phyloP scores from a whole-genome alignment of 1,140 invertebrate genomes.

The Cylas formicarius region DNA sequence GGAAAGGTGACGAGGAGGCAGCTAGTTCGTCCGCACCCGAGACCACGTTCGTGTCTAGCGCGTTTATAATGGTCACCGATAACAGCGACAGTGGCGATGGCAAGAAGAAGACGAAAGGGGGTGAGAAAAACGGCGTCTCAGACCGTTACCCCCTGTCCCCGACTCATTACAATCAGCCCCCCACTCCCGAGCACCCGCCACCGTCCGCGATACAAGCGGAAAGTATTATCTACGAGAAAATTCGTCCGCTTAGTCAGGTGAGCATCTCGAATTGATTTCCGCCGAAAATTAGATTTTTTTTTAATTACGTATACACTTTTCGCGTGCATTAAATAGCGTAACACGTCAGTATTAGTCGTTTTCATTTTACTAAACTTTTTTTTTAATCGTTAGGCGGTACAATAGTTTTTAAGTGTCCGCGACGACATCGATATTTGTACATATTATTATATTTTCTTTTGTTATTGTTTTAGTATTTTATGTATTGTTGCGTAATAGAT shows the following conservation, averaged over 20 bases:
- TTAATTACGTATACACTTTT: too few species aligned
- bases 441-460: too few species aligned
- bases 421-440: too few species aligned
- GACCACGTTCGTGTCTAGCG: slow-evolving; percentile 50
- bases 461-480: too few species aligned
- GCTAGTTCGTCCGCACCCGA: slow-evolving; percentile 39
- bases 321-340: too few species aligned
- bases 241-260: slow-evolving; percentile 83
- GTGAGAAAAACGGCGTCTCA: slow-evolving; percentile 29
- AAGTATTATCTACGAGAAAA: slow-evolving; percentile 81
- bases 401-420: too few species aligned
- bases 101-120: slow-evolving; percentile 22
- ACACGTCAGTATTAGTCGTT: too few species aligned
- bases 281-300: too few species aligned
- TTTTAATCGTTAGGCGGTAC: too few species aligned
- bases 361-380: too few species aligned
- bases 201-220: slow-evolving; percentile 86
- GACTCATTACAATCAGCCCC: slow-evolving; percentile 83
- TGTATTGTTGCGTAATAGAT: too few species aligned
- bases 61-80: slow-evolving; percentile 46
- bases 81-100: slow-evolving; percentile 20
- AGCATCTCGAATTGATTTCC: too few species aligned
- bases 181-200: slow-evolving; percentile 89
- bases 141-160: slow-evolving; percentile 62
- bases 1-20: slow-evolving; percentile 33